Conservation (phyloP, 2,113 vertebrate genomes). For the Macrotus californicus region DNA sequence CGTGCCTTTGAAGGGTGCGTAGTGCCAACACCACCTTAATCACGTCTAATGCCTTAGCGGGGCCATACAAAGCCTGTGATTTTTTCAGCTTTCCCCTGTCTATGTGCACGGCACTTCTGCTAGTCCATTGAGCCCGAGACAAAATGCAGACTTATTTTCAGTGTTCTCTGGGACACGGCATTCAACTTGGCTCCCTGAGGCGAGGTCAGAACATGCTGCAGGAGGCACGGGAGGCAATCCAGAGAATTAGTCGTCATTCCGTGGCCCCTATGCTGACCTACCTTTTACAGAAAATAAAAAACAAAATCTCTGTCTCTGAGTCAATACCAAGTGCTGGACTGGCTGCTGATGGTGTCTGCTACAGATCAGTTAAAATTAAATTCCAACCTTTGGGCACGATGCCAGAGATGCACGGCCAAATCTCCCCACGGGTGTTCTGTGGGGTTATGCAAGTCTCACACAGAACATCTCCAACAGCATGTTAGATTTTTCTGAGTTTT, state of each 20-base stretch:
- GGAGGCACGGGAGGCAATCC: background rate
- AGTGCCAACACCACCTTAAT: background rate
- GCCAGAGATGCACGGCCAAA: background rate
- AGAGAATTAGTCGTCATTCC: background rate
- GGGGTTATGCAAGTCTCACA: background rate
- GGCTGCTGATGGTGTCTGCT: background rate
- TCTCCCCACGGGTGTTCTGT: background rate
- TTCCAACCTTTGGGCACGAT: background rate
- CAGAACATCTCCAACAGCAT: background rate
- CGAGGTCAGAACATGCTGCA: background rate
- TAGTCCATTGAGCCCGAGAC: background rate
- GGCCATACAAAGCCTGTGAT: fast-evolving
- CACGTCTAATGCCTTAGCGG: background rate
- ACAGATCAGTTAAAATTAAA: slow-evolving; percentile 49
- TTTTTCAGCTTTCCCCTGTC: background rate
- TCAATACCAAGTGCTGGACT: slow-evolving; percentile 22
- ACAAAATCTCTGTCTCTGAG: slow-evolving; percentile 37
- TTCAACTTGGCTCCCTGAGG: background rate
- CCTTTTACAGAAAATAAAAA: background rate
- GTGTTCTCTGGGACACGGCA: too few species aligned
- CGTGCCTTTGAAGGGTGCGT: too few species aligned
- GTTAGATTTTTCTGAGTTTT: background rate
- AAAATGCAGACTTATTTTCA: background rate
- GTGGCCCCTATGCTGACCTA: background rate
- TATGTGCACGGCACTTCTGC: background rate